These are phyloP conservation scores for Nymphalis io DNA, from an alignment of 1,140 invertebrate species.

Conservation along the genomic window DNA sequence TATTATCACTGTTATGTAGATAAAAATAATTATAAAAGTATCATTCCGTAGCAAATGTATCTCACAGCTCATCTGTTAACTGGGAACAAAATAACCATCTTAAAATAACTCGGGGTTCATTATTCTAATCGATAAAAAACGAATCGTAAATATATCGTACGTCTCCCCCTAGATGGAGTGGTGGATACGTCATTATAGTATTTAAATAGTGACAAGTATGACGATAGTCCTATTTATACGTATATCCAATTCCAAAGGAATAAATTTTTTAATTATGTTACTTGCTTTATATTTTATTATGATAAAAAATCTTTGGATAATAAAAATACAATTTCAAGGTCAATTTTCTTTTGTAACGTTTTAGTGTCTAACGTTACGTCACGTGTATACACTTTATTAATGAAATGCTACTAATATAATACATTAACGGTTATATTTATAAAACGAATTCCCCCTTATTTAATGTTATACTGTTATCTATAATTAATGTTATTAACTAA, in stretches of 20 bases:
- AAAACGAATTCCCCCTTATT: not conserved
- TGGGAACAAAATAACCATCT: not conserved
- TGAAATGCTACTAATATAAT: too few species aligned
- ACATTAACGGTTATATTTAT: not conserved
- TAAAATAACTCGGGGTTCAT: constrained; percentile 7
- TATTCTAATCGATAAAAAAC: constrained; percentile 17
- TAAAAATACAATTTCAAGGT: too few species aligned
- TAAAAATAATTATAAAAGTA: too few species aligned
- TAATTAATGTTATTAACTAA: not conserved
- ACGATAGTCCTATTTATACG: too few species aligned
- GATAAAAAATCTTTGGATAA: too few species aligned
- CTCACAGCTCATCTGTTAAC: not conserved
- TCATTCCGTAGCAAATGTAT: too few species aligned
- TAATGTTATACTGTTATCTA: not conserved
- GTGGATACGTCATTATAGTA: constrained; percentile 35
- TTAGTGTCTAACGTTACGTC: too few species aligned
- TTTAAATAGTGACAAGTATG: not conserved
- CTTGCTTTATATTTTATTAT: not conserved
- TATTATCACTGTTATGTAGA: too few species aligned
- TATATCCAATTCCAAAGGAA: too few species aligned
- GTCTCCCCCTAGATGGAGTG: constrained; percentile 15
- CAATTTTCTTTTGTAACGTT: too few species aligned
- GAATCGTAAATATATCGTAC: constrained; percentile 47
- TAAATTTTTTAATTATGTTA: not conserved
- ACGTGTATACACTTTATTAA: not conserved